Base-by-base conservation (phyloP, 2,888 invertebrate species). In the Cheilosia variabilis region DNA sequence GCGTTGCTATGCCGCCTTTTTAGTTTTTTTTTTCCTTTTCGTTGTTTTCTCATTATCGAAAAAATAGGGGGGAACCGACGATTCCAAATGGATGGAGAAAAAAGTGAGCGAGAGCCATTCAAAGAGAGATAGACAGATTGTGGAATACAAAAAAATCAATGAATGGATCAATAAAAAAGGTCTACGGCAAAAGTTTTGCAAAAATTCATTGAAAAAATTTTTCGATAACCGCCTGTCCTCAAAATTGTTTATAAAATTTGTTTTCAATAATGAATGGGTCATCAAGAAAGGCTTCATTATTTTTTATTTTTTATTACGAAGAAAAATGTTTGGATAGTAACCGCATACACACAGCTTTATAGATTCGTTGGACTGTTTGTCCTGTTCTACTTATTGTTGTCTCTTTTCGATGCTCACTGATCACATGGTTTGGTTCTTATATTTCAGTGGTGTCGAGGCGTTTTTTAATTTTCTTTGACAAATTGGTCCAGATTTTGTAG, bases 111-210 rank as follows among this genome's bases (percentile, higher is more conserved):
- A 81, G 69, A 58, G 66, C 62, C 71, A 52, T 37, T 27, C 24
- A 63, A 52, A 55, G 31, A 41, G 50, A 52, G 52, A 82, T 62
- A 63, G 76, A 77, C 50, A 63, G 76, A 55, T 80, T 66, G 47
- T 77, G 71, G 71, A 73, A 73, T 53, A 69, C 89, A 90, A 47
- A 91, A 91, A 92, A 92, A 92, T 92, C 92, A 90, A 92, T 92
- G 92, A 92, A 92, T 91, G 91, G 91, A 92, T 92, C 92, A 91
- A 92, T 91, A 88, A 84, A 82, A 76, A 80, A 66, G 77, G 66
- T 75, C 71, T 55, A 50, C 47, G 45, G 47, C 31, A 31, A 34
- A 22, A 45, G 34, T 65, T 37, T 45, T 31, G 27, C 45, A 19
- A 53, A 66, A 41, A 37, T 37, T 4, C 34, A 34, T 55, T 19